A percentile compares a stretch with the other conserved stretches of the same genome.
These are phyloP conservation scores for Abramis brama DNA, from an alignment of 2,113 vertebrate species.

Conservation along the genomic window DNA sequence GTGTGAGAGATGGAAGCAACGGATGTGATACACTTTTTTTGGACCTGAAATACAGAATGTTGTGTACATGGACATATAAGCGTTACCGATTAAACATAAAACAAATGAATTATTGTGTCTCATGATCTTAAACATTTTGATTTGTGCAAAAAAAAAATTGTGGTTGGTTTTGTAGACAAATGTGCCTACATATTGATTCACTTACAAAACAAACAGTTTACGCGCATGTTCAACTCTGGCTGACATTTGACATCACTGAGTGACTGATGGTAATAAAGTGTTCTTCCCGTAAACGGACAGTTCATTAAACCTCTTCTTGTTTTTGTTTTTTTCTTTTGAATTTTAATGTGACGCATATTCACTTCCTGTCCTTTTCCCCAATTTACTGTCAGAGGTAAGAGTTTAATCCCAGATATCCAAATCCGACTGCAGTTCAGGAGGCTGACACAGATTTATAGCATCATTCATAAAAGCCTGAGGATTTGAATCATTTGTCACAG, in stretches of 20 bases:
- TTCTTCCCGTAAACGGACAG: conserved; percentile 64
- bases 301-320: background rate
- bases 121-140: background rate
- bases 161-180: background rate
- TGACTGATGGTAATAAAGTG: conserved; percentile 53
- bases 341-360: background rate
- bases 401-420: conserved; percentile 10
- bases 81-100: background rate
- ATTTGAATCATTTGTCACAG: conserved; percentile 25
- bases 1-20: conserved; percentile 34
- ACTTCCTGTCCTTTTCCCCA: background rate
- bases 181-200: background rate
- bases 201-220: background rate
- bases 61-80: background rate
- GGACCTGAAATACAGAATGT: background rate
- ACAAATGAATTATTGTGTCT: background rate
- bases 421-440: background rate
- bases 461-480: conserved; percentile 38
- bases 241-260: background rate
- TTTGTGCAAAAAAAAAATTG: background rate
- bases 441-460: background rate
- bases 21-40: background rate
- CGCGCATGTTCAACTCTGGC: background rate
- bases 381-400: conserved; percentile 24
- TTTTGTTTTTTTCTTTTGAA: background rate